Evolutionary conservation across 2,113 vertebrate genomes (phyloP).

Genomic region (Motacilla alba): DNA sequence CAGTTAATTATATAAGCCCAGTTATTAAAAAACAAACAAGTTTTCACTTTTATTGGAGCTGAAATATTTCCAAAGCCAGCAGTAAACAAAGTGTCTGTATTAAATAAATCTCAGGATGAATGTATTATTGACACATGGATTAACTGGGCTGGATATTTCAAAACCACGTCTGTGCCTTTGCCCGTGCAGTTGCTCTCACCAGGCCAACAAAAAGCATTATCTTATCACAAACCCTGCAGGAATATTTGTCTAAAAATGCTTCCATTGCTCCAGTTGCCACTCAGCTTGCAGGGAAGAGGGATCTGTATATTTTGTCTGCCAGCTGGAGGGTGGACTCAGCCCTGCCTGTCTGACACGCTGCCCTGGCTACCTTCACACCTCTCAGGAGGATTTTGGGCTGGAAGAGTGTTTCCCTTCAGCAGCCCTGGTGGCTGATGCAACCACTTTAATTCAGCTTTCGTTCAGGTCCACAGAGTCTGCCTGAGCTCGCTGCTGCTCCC

Average conservation of each 20-base stretch:
- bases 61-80: neutral
- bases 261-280: neutral
- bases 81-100: neutral
- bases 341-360: neutral
- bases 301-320: neutral
- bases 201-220: neutral
- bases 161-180: fast-evolving
- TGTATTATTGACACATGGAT: neutral
- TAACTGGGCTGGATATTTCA: neutral
- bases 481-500: neutral
- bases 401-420: neutral
- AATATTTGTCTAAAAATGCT: neutral
- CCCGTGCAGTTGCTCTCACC: fast-evolving
- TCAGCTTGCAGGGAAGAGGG: neutral
- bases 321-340: neutral
- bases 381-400: neutral
- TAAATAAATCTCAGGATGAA: neutral
- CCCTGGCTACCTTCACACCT: neutral
- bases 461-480: neutral
- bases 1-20: neutral
- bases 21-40: neutral
- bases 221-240: neutral
- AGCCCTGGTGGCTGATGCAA: neutral
- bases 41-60: neutral
- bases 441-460: neutral